Evolutionary conservation across 2,113 vertebrate genomes (phyloP).

Genomic region (Orientallactaga bullata): DNA sequence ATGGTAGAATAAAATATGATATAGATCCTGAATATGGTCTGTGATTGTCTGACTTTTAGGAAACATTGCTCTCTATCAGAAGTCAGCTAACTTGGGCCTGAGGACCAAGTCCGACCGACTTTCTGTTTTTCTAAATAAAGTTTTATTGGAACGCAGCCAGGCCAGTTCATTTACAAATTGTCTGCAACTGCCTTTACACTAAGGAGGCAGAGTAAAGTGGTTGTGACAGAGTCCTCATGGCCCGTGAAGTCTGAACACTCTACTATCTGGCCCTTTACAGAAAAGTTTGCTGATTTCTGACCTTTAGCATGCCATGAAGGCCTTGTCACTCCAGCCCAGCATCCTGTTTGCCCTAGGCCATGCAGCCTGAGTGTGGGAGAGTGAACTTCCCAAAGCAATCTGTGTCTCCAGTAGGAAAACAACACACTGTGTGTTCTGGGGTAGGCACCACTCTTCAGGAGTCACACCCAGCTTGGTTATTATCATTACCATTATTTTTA

Average conservation of each 20-base stretch:
- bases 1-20: neutral
- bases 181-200: neutral
- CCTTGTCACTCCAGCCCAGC: neutral
- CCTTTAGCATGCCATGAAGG: neutral
- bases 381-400: neutral
- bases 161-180: neutral
- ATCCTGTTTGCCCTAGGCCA: neutral
- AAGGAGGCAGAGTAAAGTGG: neutral
- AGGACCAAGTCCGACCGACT: neutral
- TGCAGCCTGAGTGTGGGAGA: neutral
- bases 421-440: neutral
- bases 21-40: neutral
- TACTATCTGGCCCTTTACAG: neutral
- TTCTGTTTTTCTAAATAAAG: slow-evolving; percentile 53
- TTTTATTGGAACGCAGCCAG: slow-evolving; percentile 11
- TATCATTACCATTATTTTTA: neutral
- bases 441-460: neutral
- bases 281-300: neutral
- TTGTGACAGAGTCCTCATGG: neutral
- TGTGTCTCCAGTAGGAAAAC: neutral
- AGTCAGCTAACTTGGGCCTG: neutral
- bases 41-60: neutral
- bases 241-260: neutral
- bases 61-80: neutral
- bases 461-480: neutral